A percentile compares a stretch with the other conserved stretches of the same genome.
phyloP scores from a whole-genome alignment of 2,888 invertebrate species.

The Ornithoptera priamus region DNA sequence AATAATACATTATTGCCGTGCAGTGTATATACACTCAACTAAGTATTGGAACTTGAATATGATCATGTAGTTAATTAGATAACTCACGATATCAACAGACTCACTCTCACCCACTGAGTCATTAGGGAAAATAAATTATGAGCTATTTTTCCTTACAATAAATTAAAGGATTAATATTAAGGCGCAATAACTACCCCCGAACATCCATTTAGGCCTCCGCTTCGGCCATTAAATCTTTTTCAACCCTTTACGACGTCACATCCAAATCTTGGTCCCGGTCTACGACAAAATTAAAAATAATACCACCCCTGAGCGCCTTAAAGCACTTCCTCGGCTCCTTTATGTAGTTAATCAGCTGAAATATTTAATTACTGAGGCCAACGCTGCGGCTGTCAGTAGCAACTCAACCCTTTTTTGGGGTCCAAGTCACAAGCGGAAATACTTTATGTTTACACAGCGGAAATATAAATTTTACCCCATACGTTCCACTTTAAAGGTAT shows the following conservation, averaged over 20 bases:
- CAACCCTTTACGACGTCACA: slow-evolving; percentile 56
- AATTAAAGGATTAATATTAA: slow-evolving; percentile 67
- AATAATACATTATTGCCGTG: too few species aligned
- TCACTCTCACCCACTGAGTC: slow-evolving; percentile 15
- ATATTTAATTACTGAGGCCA: slow-evolving; percentile 73
- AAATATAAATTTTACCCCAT: too few species aligned
- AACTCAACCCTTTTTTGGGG: slow-evolving; percentile 43
- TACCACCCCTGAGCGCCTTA: slow-evolving; percentile 56
- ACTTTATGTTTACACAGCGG: too few species aligned
- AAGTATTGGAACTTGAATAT: too few species aligned
- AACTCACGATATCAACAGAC: neutral
- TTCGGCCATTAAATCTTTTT: slow-evolving; percentile 54
- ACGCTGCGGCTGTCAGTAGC: slow-evolving; percentile 53
- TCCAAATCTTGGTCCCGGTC: slow-evolving; percentile 58
- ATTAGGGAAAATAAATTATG: slow-evolving; percentile 10
- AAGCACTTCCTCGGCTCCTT: slow-evolving; percentile 56
- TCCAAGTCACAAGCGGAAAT: slow-evolving; percentile 33
- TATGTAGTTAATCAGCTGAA: slow-evolving; percentile 76
- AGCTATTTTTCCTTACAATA: slow-evolving; percentile 36
- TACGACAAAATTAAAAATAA: slow-evolving; percentile 73
- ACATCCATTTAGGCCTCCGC: slow-evolving; percentile 55
- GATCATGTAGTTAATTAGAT: too few species aligned
- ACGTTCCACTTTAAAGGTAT: too few species aligned
- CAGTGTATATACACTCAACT: too few species aligned
- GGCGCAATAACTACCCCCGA: slow-evolving; percentile 53